Percentiles rank a stretch among this genome's conserved stretches.
Conservation (phyloP, 2,888 invertebrate genomes). For the Mythimna albipuncta region DNA sequence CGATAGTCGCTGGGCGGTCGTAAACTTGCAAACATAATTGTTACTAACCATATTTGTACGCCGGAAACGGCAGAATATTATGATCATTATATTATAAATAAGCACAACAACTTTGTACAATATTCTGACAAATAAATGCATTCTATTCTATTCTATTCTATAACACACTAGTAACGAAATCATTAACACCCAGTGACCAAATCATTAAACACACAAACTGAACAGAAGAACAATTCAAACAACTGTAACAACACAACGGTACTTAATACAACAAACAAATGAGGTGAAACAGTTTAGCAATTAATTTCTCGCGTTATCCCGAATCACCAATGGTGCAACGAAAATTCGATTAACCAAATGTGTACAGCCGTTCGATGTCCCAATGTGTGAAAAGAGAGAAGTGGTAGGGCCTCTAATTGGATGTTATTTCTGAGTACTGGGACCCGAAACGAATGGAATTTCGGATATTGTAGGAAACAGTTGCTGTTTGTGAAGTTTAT, state of each 20-base stretch:
- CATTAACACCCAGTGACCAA: neutral
- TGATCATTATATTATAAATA: too few species aligned
- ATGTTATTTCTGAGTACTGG: constrained; percentile 32
- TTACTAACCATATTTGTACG: too few species aligned
- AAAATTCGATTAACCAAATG: constrained; percentile 57
- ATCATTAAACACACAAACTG: constrained; percentile 13
- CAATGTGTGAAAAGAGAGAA: constrained; percentile 46
- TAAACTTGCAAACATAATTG: too few species aligned
- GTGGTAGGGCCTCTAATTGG: constrained; percentile 35
- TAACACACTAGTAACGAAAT: too few species aligned
- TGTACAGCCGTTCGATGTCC: constrained; percentile 32
- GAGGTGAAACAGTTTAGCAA: constrained; percentile 50
- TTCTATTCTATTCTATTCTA: too few species aligned
- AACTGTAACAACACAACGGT: neutral
- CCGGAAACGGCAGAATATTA: too few species aligned
- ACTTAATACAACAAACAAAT: constrained; percentile 21
- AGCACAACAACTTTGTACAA: too few species aligned
- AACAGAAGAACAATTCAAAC: constrained; percentile 26
- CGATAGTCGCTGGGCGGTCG: too few species aligned
- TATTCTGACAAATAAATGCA: too few species aligned
- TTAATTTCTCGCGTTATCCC: constrained; percentile 48
- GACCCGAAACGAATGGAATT: constrained; percentile 22
- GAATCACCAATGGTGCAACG: constrained; percentile 42
- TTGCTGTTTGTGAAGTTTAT: constrained; percentile 26
- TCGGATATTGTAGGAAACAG: constrained; percentile 6